phyloP scores from a whole-genome alignment of 2,888 invertebrate genomes.

The Palloptera scutellata region DNA sequence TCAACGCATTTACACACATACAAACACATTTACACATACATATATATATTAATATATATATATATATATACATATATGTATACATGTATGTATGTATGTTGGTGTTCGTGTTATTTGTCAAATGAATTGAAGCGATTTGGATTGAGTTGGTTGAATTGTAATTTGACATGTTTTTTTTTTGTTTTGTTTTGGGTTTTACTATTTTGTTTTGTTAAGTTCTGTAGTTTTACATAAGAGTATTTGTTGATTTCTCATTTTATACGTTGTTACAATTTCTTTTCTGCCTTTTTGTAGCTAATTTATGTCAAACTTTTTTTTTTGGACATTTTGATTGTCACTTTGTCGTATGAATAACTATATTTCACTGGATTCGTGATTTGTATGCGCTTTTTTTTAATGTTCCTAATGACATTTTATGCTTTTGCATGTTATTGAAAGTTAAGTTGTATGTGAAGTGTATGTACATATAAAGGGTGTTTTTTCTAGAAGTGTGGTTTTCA shows the following conservation, averaged over 20 bases:
- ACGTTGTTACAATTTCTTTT: too few species aligned
- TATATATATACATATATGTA: conserved; percentile 17
- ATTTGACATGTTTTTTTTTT: too few species aligned
- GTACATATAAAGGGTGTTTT: too few species aligned
- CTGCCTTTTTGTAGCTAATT: conserved; percentile 28
- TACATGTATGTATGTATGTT: neutral
- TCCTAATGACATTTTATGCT: conserved; percentile 8
- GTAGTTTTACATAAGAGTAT: too few species aligned
- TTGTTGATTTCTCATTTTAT: too few species aligned
- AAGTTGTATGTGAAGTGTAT: neutral
- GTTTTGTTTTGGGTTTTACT: too few species aligned
- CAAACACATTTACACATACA: neutral
- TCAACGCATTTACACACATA: conserved; percentile 20
- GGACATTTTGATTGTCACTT: conserved; percentile 39
- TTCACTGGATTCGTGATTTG: conserved; percentile 16
- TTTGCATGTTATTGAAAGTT: neutral
- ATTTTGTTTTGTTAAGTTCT: too few species aligned
- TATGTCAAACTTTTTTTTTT: conserved; percentile 37
- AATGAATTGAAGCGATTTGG: neutral
- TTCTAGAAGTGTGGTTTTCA: too few species aligned
- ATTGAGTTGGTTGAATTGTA: too few species aligned
- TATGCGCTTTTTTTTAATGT: conserved; percentile 23
- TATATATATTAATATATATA: conserved; percentile 5
- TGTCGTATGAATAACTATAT: conserved; percentile 29
- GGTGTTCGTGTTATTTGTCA: neutral